Base-by-base conservation (phyloP, 2,113 vertebrate genomes). In the Hoplias malabaricus region DNA sequence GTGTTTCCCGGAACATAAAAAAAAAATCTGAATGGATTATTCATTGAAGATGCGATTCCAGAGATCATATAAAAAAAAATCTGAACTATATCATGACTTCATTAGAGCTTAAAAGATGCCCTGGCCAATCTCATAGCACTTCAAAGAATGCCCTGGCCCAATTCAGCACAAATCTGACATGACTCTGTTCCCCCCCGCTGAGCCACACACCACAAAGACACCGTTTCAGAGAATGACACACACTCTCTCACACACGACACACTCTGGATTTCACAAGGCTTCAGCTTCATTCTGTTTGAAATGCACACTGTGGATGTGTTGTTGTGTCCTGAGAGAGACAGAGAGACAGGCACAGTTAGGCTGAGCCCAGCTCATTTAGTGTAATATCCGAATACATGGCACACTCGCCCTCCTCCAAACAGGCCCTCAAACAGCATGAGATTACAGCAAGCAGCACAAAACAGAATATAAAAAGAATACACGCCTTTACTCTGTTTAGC, bases 81-180 rank as follows among this genome's bases (percentile, higher is more conserved):
- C n/a, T n/a, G n/a, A n/a, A n/a, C n/a, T n/a, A n/a, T n/a, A n/a
- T n/a, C n/a, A n/a, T n/a, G 53, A 69, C 68, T 79, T 76, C 38
- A 62, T 82, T 79, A 81, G 73, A 84, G 75, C 69, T 81, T 66
- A 84, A 81, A 84, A 75, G 53, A 69, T 75, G 66, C 10, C 71
- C 46, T 50, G 13, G 31, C 31, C 56, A 29, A 82, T 63, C 59
- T 56, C 38, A 57, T n/a, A n/a, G n/a, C n/a, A n/a, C 79, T 73
- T 81, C 70, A 84, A 81, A 84, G 79, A 59, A 69, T 75, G 66
- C 10, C 71, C 46, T 50, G 13, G 31, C 31, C 56, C 29, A 82
- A 69, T 65, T 56, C 38, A 57, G 25, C 33, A 21, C 42, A 43
- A 67, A 57, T 77, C 56, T 73, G 67, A 79, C 63, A 76, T 19